Base-by-base conservation (phyloP, 30 jellyfish, hydroid and myxozoan species). In the Morbakka virulenta region DNA sequence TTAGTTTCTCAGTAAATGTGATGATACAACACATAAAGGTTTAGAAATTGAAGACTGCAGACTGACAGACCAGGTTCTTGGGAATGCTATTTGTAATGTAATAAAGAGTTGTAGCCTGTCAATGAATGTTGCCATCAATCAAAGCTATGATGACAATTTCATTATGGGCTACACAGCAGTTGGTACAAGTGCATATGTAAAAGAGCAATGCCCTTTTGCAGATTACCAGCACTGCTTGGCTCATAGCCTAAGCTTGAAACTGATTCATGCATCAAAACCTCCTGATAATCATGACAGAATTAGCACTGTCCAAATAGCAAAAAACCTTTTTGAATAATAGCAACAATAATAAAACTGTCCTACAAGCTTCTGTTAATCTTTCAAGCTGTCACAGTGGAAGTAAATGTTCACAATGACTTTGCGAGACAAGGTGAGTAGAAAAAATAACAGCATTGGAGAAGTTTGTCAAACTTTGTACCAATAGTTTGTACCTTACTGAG, bases 31-130 rank as follows among this genome's bases (percentile, higher is more conserved):
- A 20, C 69, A 53, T n/a, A 53, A 53, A 53, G 69, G 31, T 53
- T 53, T 53, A n/a, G 20, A 53, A 53, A 53, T 53, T 32, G 69
- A 53, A 53, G 69, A 20, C 20, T n/a, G 69, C 6, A n/a, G n/a
- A n/a, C n/a, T 53, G 69, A 20, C 69, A 53, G 69, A 32, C 69
- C 69, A 53, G 69, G 69, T 53, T 32, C 22, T 53, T 32, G 69
- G 69, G 76, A 64, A 64, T 21, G 76, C 76, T 64, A 53, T 52
- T 28, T 64, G 24, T 64, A 21, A 64, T 33, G 32, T 64, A 64
- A 64, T 64, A 64, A 33, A 64, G 32, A 64, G 62, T 53, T 64
- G 76, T 24, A 33, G 28, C 76, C 76, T 64, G 14, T 53, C 63
- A 64, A 33, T 26, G 57, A 41, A 41, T 41, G 57, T 17, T 41